Evolutionary conservation across 1,140 invertebrate genomes (phyloP), one percentile per base, ranked within the genome.

Genomic region (Anoplolepis gracilipes): DNA sequence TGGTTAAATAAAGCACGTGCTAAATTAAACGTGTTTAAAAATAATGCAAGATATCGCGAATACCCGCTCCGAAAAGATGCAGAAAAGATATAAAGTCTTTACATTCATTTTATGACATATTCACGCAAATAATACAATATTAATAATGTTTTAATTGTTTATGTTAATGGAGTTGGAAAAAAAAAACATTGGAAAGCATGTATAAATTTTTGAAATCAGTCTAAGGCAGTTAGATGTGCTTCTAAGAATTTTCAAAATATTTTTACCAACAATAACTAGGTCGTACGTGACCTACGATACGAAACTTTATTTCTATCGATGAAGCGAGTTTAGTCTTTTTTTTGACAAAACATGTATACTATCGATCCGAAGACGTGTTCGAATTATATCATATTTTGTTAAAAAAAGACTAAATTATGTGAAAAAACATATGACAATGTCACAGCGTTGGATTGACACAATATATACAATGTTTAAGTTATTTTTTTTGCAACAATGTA

Each of bases 241-340:
- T 13, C 46, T 82, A 46, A 81, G 39, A n/a, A 81, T 36, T 49
- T 22, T 30, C 53, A 82, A 82, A 82, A 82, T 82, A 73, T 82
- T 72, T 82, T 73, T 73, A 53, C 11, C 16, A 39, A 69, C 13
- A 13, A 72, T 81, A 81, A 81, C 78, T 81, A 25, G 65, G 78
- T 81, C 78, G 53, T 72, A 81, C 65, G 78, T 72, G 78, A 81
- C 65, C 42, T 53, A 42, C 65, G 49, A 81, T 42, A 30, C 77
- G 33, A 81, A 81, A 81, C 53, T 72, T 57, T n/a, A 72, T 72
- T 59, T 81, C 25, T 67, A 72, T 7, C 65, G 36, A 70, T 81
- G 36, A 81, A 81, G n/a, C 70, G 19, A 7, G 36, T 36, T 36
- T 36, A 36, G 33, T 36, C 3, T n/a, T 7, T 36, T 36, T 36